Evolutionary conservation across 2,888 invertebrate genomes (phyloP), one percentile per base, ranked within the genome.

Genomic region (Lycophotia porphyrea): DNA sequence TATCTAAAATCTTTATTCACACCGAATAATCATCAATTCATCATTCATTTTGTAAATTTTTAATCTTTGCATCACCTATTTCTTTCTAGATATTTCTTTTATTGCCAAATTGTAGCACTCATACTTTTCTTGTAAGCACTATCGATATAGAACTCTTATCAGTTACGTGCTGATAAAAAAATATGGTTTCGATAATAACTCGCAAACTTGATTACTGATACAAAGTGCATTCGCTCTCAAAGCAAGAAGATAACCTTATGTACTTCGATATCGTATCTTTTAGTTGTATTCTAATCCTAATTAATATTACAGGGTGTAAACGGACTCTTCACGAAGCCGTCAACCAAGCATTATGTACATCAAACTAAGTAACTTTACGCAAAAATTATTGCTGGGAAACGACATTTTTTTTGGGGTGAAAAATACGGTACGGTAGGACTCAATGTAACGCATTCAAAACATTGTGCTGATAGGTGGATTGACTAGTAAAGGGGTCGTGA

Each of bases 41-140:
- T 27, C 34, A 34, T 9, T 21, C 9, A 27, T 36, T 70, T n/a
- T 27, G 27, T 44, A 44, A 42, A 24, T 27, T 71, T 47, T 63
- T 13, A 24, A 63, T 44, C 13, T 36, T 44, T 49, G 18, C 34
- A 75, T 63, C 49, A 18, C 13, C 8, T n/a, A 2, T 36, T 64
- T 64, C 21, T 27, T 74, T 78, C 61, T 55, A 67, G 81, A 74
- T 34, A 42, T 31, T 58, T 74, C 66, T 42, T 42, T 63, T 11
- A 49, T 11, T 52, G 11, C 9, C 13, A 73, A 61, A 63, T 42
- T 55, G 15, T 61, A 11, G 4, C 21, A n/a, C 47, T 36, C 4
- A n/a, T 34, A 61, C 34, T 44, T 52, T 31, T 42, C 5, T 36
- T 52, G 49, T 73, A 15, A 42, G n/a, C 36, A 52, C 42, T 72